These are phyloP conservation scores for Chelmon rostratus DNA, from an alignment of 2,797 vertebrate species.

Conservation along the genomic window DNA sequence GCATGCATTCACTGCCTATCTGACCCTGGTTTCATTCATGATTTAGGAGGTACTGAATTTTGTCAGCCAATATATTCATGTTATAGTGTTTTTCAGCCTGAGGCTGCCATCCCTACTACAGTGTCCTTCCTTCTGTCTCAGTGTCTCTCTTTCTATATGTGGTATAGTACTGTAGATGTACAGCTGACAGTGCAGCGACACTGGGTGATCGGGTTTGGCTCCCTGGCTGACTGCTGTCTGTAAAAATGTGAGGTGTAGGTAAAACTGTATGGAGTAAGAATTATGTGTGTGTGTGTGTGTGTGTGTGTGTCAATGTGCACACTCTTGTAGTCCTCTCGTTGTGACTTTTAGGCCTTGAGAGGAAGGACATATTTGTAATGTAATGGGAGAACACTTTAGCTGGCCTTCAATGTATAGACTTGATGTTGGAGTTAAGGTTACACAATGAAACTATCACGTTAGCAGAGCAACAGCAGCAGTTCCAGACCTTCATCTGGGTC, in stretches of 20 bases:
- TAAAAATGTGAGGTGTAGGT: not conserved
- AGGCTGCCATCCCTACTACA: conserved; percentile 17
- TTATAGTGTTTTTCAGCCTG: conserved; percentile 29
- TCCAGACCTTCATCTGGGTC: not conserved
- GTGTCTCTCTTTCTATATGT: not conserved
- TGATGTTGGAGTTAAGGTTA: conserved; percentile 5
- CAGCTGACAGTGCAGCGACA: conserved; percentile 6
- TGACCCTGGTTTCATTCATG: conserved; percentile 52
- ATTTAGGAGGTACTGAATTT: conserved; percentile 39
- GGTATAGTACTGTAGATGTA: not conserved
- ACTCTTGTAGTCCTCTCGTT: not conserved
- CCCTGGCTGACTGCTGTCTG: not conserved
- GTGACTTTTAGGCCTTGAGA: not conserved
- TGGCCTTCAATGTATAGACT: not conserved
- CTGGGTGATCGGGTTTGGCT: conserved; percentile 1
- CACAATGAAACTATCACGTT: not conserved
- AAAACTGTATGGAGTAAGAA: not conserved
- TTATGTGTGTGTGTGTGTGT: not conserved
- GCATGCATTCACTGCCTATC: conserved; percentile 40
- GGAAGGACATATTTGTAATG: not conserved
- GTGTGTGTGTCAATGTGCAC: not conserved
- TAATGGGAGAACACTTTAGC: not conserved
- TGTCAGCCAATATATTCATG: conserved; percentile 37
- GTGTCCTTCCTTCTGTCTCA: not conserved
- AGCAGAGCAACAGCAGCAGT: not conserved